Evolutionary conservation across 2,113 vertebrate genomes (phyloP), one percentile per base, ranked within the genome.

Genomic region (Pleuronectes platessa): DNA sequence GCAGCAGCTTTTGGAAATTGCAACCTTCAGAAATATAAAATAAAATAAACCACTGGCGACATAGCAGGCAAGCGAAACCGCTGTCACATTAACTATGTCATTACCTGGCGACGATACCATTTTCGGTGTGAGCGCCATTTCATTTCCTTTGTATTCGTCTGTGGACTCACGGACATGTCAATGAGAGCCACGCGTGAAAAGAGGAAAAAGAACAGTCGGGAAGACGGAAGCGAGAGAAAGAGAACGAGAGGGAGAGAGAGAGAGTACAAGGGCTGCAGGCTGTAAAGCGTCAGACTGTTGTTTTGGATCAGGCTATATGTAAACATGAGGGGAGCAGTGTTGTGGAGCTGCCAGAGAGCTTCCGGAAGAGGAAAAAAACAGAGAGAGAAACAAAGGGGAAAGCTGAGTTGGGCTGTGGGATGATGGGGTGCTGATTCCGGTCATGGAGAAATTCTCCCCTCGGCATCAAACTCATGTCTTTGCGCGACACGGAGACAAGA

Each of bases 321-420:
- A 90, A 91, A 91, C 88, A 91, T 74, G 82, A 88, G 85, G 85
- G 67, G 75, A 82, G 78, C 77, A 54, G 75, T 17, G 69, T 53
- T 72, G 83, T 31, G 58, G 68, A 79, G 73, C 96, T 96, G 93
- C 11, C 79, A 83, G 86, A 82, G 15, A 76, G 75, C 84, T 68
- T 68, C 64, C 79, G 42, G 71, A 47, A 53, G 49, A 77, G 54
- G 42, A 31, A 59, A 53, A 60, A 53, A 82, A 24, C 24, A 53
- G 59, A 68, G 61, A 83, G 55, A 61, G 64, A 84, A 79, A 84
- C 55, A 72, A 79, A 76, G 45, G 45, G 49, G 40, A 51, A 47
- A 83, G 74, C 31, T 37, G 73, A 74, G 58, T 2, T 49, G 27
- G 53, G 66, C 81, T 67, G 60, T 3, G 62, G 54, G 63, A 87